Conservation (phyloP, 2,113 vertebrate genomes). For the Nesospiza acunhae region DNA sequence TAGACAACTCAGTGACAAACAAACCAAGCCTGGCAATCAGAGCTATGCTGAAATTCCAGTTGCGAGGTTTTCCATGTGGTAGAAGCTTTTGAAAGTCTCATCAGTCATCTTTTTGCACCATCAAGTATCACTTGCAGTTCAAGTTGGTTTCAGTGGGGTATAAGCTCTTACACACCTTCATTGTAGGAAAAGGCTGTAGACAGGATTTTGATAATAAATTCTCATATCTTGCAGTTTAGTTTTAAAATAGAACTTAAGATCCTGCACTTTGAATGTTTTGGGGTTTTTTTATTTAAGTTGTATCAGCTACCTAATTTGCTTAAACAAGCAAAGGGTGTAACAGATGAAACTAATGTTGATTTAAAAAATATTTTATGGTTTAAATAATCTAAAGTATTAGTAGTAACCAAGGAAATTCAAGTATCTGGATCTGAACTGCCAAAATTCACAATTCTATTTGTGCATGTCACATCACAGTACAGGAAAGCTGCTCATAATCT, state of each 20-base stretch:
- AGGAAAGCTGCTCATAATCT: background rate
- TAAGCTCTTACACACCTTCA: background rate
- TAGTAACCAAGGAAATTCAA: background rate
- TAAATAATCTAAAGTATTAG: background rate
- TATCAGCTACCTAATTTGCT: background rate
- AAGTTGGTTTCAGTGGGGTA: background rate
- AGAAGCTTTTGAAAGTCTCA: background rate
- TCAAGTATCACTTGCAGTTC: background rate
- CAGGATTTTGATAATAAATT: background rate
- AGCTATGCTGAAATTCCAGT: background rate
- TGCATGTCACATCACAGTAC: background rate
- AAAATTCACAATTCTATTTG: constrained; percentile 10
- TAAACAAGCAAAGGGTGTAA: background rate
- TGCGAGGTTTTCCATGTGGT: background rate
- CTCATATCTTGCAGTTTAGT: background rate
- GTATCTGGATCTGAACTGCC: background rate
- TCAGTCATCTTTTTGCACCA: background rate
- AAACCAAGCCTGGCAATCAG: background rate
- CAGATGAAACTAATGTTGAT: background rate
- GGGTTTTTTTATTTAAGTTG: background rate
- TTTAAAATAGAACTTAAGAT: background rate
- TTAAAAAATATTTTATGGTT: background rate
- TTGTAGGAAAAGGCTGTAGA: background rate
- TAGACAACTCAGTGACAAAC: background rate
- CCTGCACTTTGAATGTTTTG: background rate